Conservation (phyloP, 2,888 invertebrate genomes). For the Macaria liturata region DNA sequence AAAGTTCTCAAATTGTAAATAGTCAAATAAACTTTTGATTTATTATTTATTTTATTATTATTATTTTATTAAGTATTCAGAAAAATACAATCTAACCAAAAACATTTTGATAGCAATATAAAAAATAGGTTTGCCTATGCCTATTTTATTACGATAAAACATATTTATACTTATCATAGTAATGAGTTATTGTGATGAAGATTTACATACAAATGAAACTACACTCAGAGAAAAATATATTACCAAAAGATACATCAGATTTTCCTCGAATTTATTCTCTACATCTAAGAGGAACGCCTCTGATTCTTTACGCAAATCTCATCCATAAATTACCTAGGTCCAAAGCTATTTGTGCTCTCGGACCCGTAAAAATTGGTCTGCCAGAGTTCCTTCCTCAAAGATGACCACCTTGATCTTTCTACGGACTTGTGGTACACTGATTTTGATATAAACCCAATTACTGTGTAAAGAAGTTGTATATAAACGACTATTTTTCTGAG, state of each 20-base stretch:
- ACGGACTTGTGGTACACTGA: slow-evolving; percentile 6
- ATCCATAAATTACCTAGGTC: slow-evolving; percentile 37
- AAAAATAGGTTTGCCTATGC: too few species aligned
- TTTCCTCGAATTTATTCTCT: not conserved
- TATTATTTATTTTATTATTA: too few species aligned
- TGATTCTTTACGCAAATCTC: slow-evolving; percentile 38
- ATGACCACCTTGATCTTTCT: slow-evolving; percentile 13
- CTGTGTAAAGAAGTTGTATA: slow-evolving; percentile 14
- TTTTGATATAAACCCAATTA: slow-evolving; percentile 19
- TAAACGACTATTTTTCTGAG: slow-evolving; percentile 12
- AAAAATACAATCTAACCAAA: too few species aligned
- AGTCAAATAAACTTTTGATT: too few species aligned
- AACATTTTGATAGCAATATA: too few species aligned
- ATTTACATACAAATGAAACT: too few species aligned
- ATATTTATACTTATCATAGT: too few species aligned
- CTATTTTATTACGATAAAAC: too few species aligned
- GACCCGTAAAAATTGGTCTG: slow-evolving; percentile 43
- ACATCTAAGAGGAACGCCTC: slow-evolving; percentile 1
- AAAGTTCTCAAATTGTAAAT: too few species aligned
- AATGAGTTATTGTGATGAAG: too few species aligned
- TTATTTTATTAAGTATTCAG: too few species aligned
- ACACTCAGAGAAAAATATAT: too few species aligned
- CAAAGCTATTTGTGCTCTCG: slow-evolving; percentile 33
- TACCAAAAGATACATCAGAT: not conserved
- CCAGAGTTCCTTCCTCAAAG: slow-evolving; percentile 31